Evolutionary conservation across 2,113 vertebrate genomes (phyloP), one percentile per base, ranked within the genome.

Genomic region (Pelecanus crispus): DNA sequence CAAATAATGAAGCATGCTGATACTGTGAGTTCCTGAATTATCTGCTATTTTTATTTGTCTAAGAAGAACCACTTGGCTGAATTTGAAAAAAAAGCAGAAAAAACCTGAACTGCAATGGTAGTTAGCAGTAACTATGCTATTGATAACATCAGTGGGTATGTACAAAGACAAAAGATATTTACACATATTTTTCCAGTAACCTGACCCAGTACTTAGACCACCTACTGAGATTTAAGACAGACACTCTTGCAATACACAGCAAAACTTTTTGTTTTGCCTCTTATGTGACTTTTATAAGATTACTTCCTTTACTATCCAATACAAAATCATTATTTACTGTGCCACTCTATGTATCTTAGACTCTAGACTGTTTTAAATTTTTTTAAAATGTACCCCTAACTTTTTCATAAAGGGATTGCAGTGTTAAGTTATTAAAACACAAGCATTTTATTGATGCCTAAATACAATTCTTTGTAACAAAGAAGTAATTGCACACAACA

Each of bases 361-460:
- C 18, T 71, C 40, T 73, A 58, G 16, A 65, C 45, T 79, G 53
- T 59, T 42, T n/a, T n/a, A n/a, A n/a, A n/a, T n/a, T 50, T 82
- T 96, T 93, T 91, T 47, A 70, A 97, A 93, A 80, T 47, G 17
- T 61, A 78, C 45, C 86, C 71, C 73, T 81, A 94, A 90, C 58
- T 49, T 89, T 87, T 95, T 92, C 91, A 96, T 13, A 44, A 91
- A 87, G 71, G 73, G 59, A 65, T 82, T 67, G 84, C n/a, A 74
- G 61, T 86, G 68, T 62, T 90, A 78, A 88, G 47, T 93, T 86
- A 93, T 56, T 86, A 92, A 94, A 96, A 88, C 45, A 95, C 13
- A 36, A 49, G 31, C 21, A 67, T 70, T 92, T 95, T 84, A 92
- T 56, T 94, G 95, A 87, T 81, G 86, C 12, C 59, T 65, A 73